Evolutionary conservation across 2,888 invertebrate genomes (phyloP), one percentile per base, ranked within the genome.

Genomic region (Tenthredo notha): DNA sequence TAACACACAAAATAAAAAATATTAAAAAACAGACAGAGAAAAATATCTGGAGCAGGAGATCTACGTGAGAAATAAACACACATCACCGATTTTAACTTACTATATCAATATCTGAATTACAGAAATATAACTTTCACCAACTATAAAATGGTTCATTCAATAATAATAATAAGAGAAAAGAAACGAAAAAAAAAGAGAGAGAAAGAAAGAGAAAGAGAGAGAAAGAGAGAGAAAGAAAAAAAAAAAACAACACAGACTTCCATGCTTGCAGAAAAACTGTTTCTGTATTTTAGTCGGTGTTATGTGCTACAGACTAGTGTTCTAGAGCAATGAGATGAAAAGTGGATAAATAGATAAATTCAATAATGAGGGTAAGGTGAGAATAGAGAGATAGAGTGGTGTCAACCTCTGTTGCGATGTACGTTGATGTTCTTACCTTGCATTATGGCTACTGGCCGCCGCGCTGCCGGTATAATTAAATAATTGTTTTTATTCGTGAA

Each of bases 381-480:
- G 78, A 86, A 85, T 85, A 80, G 77, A 72, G 47, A 90, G 90
- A 91, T 91, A 91, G 91, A 91, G 92, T 92, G 92, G 91, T 93
- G 92, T 92, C 92, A 92, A 92, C 90, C 88, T 89, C 89, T 91
- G 90, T 92, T 91, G 91, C 90, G 92, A 93, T 93, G 92, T 92
- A 92, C 90, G 92, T 92, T 92, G 92, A 91, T 92, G 92, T 91
- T 93, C 93, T 93, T 93, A 93, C 93, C 93, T 93, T 93, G 93
- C 91, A 90, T 92, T 93, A 93, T 93, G 92, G 92, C 91, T 92
- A 92, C 93, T 93, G 93, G 93, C 92, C 91, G 93, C 93, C 92
- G 93, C 93, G 93, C 93, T 93, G 93, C 93, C 93, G 92, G 92
- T 93, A 93, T 92, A 93, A 93, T 93, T 92, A 93, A 93, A 93